phyloP scores from a whole-genome alignment of 2,113 vertebrate genomes.

The Perccottus glenii region DNA sequence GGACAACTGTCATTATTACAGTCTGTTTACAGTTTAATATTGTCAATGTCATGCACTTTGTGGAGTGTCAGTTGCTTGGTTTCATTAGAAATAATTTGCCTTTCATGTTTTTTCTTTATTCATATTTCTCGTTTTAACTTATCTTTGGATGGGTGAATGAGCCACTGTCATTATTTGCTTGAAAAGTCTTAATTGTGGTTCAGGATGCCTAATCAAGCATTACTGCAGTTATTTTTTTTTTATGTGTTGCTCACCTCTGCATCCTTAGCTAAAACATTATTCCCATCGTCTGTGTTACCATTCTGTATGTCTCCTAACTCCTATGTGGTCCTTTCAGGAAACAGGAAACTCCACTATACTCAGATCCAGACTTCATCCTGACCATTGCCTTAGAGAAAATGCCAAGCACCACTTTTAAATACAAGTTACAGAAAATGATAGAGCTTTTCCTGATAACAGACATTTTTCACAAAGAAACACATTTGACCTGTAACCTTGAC shows the following conservation, averaged over 20 bases:
- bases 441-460: slow-evolving; percentile 23
- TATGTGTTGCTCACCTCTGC: no score
- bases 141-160: neutral
- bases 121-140: neutral
- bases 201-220: neutral
- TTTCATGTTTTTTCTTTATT: neutral
- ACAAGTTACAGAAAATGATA: neutral
- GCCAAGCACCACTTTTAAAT: neutral
- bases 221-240: neutral
- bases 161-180: no score
- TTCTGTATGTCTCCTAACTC: no score
- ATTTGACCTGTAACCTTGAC: slow-evolving; percentile 41
- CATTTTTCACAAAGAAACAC: slow-evolving; percentile 34
- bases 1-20: neutral
- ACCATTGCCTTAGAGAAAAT: neutral
- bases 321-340: no score
- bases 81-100: neutral
- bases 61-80: neutral
- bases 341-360: no score
- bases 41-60: neutral
- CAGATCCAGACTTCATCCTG: no score
- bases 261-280: no score
- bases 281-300: no score
- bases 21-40: neutral
- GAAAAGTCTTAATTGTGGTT: no score